Conservation (phyloP, 2,888 invertebrate genomes). For the Harpalus rubripes region DNA sequence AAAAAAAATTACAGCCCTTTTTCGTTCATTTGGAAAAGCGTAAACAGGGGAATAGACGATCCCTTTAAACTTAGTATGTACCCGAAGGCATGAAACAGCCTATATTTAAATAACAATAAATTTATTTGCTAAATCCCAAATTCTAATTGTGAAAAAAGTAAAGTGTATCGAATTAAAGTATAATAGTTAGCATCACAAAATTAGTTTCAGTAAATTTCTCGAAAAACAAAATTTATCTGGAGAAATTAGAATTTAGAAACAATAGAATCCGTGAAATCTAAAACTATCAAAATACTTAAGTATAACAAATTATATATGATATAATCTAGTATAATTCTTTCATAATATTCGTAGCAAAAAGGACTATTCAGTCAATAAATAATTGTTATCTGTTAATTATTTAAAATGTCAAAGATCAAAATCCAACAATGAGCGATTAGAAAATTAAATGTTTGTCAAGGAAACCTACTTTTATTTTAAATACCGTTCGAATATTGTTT, state of each 20-base stretch:
- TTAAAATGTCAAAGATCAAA: constrained; percentile 32
- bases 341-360: too few relatives aligned
- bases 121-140: too few relatives aligned
- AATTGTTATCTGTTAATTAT: background rate
- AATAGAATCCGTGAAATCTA: background rate
- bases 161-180: background rate
- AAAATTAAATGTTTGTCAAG: constrained; percentile 32
- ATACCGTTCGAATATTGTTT: constrained; percentile 27
- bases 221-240: background rate
- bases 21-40: too few relatives aligned
- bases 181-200: background rate
- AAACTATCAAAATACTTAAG: background rate
- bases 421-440: background rate
- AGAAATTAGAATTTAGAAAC: background rate
- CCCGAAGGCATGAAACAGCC: too few relatives aligned
- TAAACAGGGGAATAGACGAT: too few relatives aligned
- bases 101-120: too few relatives aligned
- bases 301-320: background rate
- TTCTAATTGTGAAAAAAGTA: background rate
- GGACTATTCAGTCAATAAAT: background rate
- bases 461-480: constrained; percentile 46
- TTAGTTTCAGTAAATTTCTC: background rate
- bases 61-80: too few relatives aligned
- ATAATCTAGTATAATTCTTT: background rate
- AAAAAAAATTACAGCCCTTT: too few relatives aligned